phyloP scores from a whole-genome alignment of 2,113 vertebrate species.

The Lucifuga dentata region DNA sequence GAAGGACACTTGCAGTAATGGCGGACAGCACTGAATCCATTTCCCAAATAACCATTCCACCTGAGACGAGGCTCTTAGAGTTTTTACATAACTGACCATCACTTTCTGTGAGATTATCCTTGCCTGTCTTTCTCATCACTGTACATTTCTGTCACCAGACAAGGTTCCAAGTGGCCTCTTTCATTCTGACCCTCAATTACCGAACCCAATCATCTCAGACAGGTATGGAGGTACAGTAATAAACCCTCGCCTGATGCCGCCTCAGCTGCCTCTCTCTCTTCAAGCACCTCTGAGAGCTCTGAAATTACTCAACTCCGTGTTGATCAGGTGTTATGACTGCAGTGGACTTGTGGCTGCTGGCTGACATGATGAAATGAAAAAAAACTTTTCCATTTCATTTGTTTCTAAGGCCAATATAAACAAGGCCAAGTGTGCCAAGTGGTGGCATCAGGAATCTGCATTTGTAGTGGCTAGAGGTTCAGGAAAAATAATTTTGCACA shows the following conservation, averaged over 20 bases:
- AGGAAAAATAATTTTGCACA: too few species aligned
- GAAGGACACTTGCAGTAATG: constrained; percentile 50
- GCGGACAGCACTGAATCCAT: constrained; percentile 41
- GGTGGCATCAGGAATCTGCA: not conserved
- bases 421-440: constrained; percentile 8
- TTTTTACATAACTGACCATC: constrained; percentile 72
- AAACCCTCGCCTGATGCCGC: constrained; percentile 61
- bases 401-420: constrained; percentile 13
- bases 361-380: constrained; percentile 38
- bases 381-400: constrained; percentile 24
- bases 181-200: constrained; percentile 78
- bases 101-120: constrained; percentile 60
- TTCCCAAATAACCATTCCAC: constrained; percentile 62
- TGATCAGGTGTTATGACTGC: constrained; percentile 65
- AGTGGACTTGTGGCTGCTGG: constrained; percentile 60
- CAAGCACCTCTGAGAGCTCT: constrained; percentile 62
- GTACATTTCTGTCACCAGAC: constrained; percentile 61
- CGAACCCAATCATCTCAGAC: constrained; percentile 73
- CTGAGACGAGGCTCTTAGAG: constrained; percentile 53
- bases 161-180: constrained; percentile 62
- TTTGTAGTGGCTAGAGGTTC: not conserved
- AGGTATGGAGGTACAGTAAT: constrained; percentile 76
- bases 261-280: constrained; percentile 49
- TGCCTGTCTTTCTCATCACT: constrained; percentile 61
- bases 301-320: constrained; percentile 60